These are phyloP conservation scores for Gymnobelideus leadbeateri DNA, from an alignment of 2,113 vertebrate genomes.

Conservation along the genomic window DNA sequence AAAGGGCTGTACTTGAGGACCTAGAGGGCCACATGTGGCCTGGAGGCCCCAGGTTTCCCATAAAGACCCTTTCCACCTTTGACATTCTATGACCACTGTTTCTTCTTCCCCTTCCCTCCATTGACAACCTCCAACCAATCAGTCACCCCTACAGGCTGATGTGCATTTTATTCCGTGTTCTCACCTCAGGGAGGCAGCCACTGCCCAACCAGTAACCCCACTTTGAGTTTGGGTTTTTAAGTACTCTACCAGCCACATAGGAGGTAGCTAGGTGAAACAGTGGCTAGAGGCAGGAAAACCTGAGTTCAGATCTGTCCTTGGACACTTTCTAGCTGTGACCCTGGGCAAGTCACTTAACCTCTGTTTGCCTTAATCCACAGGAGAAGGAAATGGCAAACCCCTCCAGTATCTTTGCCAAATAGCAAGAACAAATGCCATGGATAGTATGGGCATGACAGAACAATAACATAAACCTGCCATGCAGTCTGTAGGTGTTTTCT, in stretches of 20 bases:
- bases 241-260: background rate
- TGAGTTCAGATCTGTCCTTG: background rate
- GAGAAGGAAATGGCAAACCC: background rate
- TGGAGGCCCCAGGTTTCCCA: too few species aligned
- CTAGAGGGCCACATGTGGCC: too few species aligned
- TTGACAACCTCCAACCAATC: background rate
- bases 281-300: too few species aligned
- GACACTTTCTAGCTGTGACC: background rate
- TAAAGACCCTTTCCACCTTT: background rate
- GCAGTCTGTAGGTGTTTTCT: background rate
- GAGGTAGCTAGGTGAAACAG: too few species aligned
- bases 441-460: background rate
- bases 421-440: too few species aligned
- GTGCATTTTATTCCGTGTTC: background rate
- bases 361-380: background rate
- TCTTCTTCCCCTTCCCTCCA: background rate
- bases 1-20: too few species aligned
- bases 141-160: background rate
- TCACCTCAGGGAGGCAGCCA: background rate
- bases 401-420: background rate
- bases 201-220: background rate
- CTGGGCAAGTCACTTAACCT: background rate
- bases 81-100: background rate
- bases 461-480: too few species aligned
- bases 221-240: background rate